Evolutionary conservation across 2,797 vertebrate genomes (phyloP).

Genomic region (Podarcis lilfordi): DNA sequence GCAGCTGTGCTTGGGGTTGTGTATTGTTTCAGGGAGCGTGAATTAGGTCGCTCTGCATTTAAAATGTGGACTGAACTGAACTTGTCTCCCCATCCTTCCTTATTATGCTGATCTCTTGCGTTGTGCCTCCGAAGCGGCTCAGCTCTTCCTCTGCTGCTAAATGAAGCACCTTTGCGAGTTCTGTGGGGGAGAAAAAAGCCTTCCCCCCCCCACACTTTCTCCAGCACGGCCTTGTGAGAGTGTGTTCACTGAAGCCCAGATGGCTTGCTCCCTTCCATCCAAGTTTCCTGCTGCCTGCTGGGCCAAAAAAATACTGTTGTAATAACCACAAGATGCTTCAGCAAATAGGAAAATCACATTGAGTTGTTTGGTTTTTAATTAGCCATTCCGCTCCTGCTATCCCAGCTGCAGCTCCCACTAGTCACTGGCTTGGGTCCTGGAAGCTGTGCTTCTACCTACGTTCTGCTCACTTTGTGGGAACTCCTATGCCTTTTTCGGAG

Average conservation of each 20-base stretch:
- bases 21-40: no score
- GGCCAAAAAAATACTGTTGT: not conserved
- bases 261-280: not conserved
- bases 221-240: not conserved
- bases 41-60: not conserved
- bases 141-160: no score
- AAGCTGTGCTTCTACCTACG: not conserved
- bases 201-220: no score
- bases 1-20: no score
- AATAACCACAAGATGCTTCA: not conserved
- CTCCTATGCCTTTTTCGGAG: not conserved
- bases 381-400: not conserved
- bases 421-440: not conserved
- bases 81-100: no score
- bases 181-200: no score
- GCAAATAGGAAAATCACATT: not conserved
- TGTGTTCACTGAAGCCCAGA: not conserved
- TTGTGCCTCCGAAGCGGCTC: not conserved
- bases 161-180: not conserved
- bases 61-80: no score
- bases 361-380: not conserved
- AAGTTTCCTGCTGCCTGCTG: not conserved
- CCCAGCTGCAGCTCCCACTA: not conserved
- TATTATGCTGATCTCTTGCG: not conserved
- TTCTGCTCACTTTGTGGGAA: not conserved